Evolutionary conservation across 2,797 vertebrate genomes (phyloP), one percentile per base, ranked within the genome.

Genomic region (Phylloscopus collybita): DNA sequence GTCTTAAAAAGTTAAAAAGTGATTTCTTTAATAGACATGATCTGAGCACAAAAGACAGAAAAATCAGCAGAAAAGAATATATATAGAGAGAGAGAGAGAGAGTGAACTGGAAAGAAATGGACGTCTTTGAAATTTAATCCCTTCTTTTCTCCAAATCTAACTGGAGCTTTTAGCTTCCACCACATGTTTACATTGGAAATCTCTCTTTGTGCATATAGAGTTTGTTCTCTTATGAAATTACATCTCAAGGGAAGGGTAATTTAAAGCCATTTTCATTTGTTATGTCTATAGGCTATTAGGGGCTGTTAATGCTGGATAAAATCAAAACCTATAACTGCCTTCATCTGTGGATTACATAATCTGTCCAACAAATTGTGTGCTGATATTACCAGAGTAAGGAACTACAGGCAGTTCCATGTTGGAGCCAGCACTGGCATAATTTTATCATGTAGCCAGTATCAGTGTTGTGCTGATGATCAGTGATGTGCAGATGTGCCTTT

Each of bases 211-310:
- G 51, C 97, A 93, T 98, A 98, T 97, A 98, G 97, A 98, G 97
- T 98, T 98, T 97, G 97, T 98, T 98, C 97, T 97, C 93, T 98
- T 98, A 98, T 93, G 97, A 98, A 98, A 98, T 98, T 97, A 95
- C 96, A 60, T 98, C 98, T 98, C 97, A 88, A 65, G 98, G 97
- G 98, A 96, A 97, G 96, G 97, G 97, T 98, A 97, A 98, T 98
- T 98, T 98, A 98, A 97, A 98, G 96, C 97, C 95, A 96, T 98
- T 98, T 98, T 96, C 97, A 96, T 98, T 98, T 98, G 97, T 98
- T 98, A 98, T 98, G 98, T 98, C 98, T 98, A 94, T 80, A 97
- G 94, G 96, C 97, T 98, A 96, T 98, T 98, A 98, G 96, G 91
- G 97, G 79, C 97, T 88, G 88, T 97, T 98, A 98, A 98, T 97